A percentile compares a stretch with the other conserved stretches of the same genome.
Evolutionary conservation across 2,113 vertebrate species (phyloP).

Genomic region (Ardeotis arabs): DNA sequence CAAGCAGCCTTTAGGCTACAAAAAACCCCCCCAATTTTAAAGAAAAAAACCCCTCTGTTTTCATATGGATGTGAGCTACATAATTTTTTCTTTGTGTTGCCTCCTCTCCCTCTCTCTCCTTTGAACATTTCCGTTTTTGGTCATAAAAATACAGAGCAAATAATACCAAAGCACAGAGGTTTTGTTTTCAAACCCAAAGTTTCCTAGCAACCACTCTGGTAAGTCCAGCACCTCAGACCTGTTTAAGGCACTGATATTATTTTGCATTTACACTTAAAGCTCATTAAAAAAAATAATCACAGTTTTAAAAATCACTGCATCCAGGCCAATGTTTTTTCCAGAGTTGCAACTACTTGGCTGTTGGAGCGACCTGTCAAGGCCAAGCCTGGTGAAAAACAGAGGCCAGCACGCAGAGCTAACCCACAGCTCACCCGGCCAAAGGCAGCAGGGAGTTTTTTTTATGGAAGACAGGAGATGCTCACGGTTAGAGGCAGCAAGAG

Average conservation of each 20-base stretch:
- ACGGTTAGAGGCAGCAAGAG: not conserved
- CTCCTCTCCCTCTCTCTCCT: not conserved
- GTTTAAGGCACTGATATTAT: not conserved
- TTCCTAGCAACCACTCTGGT: not conserved
- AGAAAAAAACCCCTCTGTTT: not conserved
- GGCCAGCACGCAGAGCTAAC: no score
- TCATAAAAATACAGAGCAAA: not conserved
- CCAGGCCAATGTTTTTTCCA: not conserved
- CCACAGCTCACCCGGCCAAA: not conserved
- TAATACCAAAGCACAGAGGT: accelerated
- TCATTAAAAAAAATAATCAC: not conserved
- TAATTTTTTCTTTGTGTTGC: not conserved
- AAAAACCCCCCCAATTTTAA: not conserved
- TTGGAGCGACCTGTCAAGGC: not conserved
- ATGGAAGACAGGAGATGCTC: not conserved
- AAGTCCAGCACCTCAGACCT: not conserved
- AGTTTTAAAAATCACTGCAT: not conserved
- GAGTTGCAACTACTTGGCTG: not conserved
- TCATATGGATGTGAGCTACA: not conserved
- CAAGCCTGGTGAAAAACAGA: not conserved
- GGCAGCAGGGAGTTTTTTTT: not conserved
- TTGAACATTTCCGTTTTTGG: not conserved
- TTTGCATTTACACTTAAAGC: not conserved
- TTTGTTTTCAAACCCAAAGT: not conserved
- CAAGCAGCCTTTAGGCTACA: not conserved